phyloP scores from a whole-genome alignment of 1,140 invertebrate species.

The Drosophila kanapiae region DNA sequence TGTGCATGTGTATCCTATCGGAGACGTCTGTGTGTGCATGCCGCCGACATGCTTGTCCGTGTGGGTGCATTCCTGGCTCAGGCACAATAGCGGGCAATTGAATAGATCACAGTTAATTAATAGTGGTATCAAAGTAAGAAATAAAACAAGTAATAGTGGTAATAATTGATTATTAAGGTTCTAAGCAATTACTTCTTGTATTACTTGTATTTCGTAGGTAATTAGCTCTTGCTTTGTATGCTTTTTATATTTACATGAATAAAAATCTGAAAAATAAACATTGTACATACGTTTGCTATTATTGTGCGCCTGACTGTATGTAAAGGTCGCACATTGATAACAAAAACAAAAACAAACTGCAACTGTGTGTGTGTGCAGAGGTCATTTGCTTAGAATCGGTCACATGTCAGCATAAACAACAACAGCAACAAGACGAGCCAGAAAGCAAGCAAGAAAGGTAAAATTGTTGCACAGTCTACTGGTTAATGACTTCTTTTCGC shows the following conservation, averaged over 20 bases:
- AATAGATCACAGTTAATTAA: neutral
- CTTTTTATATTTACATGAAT: no score
- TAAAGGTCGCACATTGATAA: constrained; percentile 41
- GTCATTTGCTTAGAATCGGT: constrained; percentile 51
- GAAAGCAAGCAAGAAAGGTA: constrained; percentile 8
- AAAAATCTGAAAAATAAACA: no score
- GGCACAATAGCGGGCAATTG: neutral
- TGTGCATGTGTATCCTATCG: constrained; percentile 9
- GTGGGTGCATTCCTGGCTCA: constrained; percentile 11
- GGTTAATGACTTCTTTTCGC: constrained; percentile 12
- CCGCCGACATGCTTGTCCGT: neutral
- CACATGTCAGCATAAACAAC: constrained; percentile 27
- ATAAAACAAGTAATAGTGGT: no score
- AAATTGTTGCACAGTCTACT: constrained; percentile 37
- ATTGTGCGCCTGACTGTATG: neutral
- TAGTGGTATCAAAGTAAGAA: no score
- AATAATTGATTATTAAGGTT: neutral
- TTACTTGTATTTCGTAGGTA: no score
- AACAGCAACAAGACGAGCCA: constrained; percentile 6
- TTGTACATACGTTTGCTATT: neutral
- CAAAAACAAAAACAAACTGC: constrained; percentile 2
- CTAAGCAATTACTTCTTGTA: no score
- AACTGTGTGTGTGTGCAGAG: constrained; percentile 17
- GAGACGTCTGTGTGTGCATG: neutral
- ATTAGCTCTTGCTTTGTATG: no score